Percentiles rank a stretch among this genome's conserved stretches.
phyloP scores from a whole-genome alignment of 2,113 vertebrate species.

The Galemys pyrenaicus region DNA sequence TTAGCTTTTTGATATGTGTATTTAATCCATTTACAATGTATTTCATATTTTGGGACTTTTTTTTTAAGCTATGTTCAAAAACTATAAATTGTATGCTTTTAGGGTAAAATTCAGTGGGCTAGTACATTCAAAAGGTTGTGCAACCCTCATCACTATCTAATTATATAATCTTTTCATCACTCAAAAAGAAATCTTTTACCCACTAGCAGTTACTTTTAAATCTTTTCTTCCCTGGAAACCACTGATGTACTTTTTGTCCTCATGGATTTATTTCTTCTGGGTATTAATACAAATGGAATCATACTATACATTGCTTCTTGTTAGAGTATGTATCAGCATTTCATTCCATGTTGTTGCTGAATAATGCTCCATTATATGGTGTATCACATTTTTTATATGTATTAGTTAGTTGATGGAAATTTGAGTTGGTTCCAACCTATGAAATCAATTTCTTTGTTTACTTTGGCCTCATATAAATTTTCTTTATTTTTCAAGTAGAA shows the following conservation, averaged over 20 bases:
- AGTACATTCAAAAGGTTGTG: neutral
- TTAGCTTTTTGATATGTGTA: neutral
- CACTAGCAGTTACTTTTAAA: neutral
- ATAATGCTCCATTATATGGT: neutral
- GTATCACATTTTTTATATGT: too few relatives aligned
- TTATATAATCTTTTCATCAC: neutral
- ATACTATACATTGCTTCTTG: neutral
- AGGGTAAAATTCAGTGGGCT: neutral
- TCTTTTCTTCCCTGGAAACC: neutral
- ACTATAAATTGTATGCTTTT: neutral
- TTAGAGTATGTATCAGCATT: neutral
- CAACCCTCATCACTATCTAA: neutral
- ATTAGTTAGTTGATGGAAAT: too few relatives aligned
- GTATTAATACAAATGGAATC: neutral
- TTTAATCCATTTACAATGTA: neutral
- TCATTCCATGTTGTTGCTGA: neutral
- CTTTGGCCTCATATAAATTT: neutral
- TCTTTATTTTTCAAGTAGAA: neutral
- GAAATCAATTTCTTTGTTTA: neutral
- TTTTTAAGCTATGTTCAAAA: neutral
- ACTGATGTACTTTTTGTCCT: neutral
- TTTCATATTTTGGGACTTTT: neutral
- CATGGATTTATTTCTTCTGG: neutral
- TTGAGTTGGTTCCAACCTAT: neutral
- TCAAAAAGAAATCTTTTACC: neutral